Evolutionary conservation across 1,140 invertebrate species (phyloP), one percentile per base, ranked within the genome.

Genomic region (Phenacoccus solenopsis): DNA sequence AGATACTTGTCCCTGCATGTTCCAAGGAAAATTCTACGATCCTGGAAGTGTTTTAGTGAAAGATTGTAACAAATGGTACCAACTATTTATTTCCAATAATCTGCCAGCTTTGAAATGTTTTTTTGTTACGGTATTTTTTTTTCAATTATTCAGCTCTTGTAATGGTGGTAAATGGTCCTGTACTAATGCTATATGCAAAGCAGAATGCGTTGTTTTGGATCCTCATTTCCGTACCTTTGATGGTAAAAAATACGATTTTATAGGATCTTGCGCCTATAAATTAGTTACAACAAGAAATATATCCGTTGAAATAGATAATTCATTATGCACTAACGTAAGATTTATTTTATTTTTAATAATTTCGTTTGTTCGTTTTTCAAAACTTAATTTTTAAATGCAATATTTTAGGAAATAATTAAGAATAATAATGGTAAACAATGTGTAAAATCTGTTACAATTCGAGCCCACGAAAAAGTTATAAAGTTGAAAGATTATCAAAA

Each of bases 171-270:
- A 86, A 73, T 96, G 91, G 91, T 76, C 81, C 2, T 96, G 93
- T 75, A 91, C 90, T 0, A 83, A 87, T 59, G 78, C 84, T 9
- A 82, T 83, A 49, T 93, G 91, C 76, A 84, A 85, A 0, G 84
- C 87, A 0, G 83, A 89, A 22, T 93, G 93, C 77, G 84, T 87
- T 0, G 87, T 89, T 0, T 93, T 93, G 0, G 92, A 94, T 81
- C 92, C 93, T 2, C 93, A 96, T 80, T 96, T 94, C 78, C 84
- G 84, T 24, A 96, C 92, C 0, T 96, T 95, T 76, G 93, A 95
- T 78, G 91, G 91, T 0, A 85, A 84, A 70, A 82, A 83, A 9
- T 95, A 85, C 76, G 87, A 94, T 78, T 95, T 94, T 77, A 93
- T 93, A 89, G 92, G 92, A 10, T 87, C 88, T 72, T 96, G 93